phyloP scores from a whole-genome alignment of 2,113 vertebrate species.

The Macroglossus sobrinus region DNA sequence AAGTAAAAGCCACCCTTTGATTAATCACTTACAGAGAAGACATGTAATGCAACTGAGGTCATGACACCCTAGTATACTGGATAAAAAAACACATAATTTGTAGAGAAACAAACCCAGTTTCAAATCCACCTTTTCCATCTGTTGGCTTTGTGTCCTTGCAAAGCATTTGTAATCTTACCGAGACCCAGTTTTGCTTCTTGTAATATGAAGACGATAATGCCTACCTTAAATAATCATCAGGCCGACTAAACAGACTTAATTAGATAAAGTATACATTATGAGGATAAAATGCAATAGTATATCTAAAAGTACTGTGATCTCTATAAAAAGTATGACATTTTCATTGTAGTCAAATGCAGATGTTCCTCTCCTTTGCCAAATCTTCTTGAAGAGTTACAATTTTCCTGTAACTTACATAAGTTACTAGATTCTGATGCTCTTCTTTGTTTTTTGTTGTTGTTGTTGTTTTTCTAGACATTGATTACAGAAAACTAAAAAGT shows the following conservation, averaged over 20 bases:
- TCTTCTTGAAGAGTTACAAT: not conserved
- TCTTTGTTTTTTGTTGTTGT: not conserved
- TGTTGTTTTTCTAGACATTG: not conserved
- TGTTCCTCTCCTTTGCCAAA: not conserved
- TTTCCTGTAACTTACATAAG: not conserved
- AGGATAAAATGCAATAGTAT: not conserved
- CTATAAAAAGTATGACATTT: not conserved
- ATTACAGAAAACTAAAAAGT: not conserved
- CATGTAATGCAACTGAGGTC: not conserved
- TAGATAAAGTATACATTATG: not conserved
- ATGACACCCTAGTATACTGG: not conserved
- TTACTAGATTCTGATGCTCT: not conserved
- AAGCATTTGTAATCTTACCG: not conserved
- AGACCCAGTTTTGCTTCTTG: not conserved
- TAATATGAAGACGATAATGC: not conserved
- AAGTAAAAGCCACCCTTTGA: slow-evolving; percentile 19
- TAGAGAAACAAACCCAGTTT: not conserved
- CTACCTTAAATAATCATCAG: not conserved
- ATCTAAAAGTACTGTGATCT: not conserved
- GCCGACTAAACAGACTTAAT: not conserved
- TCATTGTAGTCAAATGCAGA: not conserved
- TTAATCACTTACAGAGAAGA: slow-evolving; percentile 20
- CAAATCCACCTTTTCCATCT: not conserved
- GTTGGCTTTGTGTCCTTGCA: not conserved
- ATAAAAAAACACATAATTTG: not conserved